Base-by-base conservation (phyloP, 1,140 invertebrate genomes). In the Drosophila ercepeae region DNA sequence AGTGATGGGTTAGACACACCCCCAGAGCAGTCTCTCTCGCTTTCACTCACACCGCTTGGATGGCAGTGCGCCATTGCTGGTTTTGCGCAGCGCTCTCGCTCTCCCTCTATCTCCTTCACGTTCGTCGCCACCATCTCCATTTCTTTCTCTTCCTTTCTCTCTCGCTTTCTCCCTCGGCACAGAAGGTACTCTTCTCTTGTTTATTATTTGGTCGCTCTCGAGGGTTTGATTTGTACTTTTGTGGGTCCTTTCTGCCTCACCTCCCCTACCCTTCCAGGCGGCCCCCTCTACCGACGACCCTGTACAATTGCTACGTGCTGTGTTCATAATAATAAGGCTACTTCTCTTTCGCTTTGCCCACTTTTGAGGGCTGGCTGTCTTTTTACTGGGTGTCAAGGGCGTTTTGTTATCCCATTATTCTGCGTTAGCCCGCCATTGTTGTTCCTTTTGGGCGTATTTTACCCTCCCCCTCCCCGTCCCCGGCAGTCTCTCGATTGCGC, bases 381-480 rank as follows among this genome's bases (percentile, higher is more conserved):
- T 88, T 86, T 89, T 89, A 88, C 84, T 90, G 89, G 88, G 89
- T 90, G 89, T 90, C 89, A 90, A 90, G 89, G 89, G 89, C 89
- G 89, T 90, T 90, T 90, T 90, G 84, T 90, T 90, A 90, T 90
- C 81, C 89, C 83, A 90, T 90, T 90, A 89, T 90, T 86, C 78
- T 86, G 75, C 75, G 83, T 88, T 88, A 89, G 83, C 64, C 78
- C 83, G 83, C 82, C 81, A 75, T 79, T 89, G 89, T 78, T 75
- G 57, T 67, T 61, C 55, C 68, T 59, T 58, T 51, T 39, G 36
- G 36, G 36, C 36, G 36, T 32, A 32, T 39, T 19, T 11, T 18
- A 16, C 39, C 39, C 16, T 16, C 14, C 39, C 39, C 39, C 39
- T 16, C 39, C 4, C 39, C 39, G 14, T 19, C 39, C 39, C 39